A percentile compares a stretch with the other conserved stretches of the same genome.
Conservation (phyloP, 2,888 invertebrate genomes). For the Biston betularia region DNA sequence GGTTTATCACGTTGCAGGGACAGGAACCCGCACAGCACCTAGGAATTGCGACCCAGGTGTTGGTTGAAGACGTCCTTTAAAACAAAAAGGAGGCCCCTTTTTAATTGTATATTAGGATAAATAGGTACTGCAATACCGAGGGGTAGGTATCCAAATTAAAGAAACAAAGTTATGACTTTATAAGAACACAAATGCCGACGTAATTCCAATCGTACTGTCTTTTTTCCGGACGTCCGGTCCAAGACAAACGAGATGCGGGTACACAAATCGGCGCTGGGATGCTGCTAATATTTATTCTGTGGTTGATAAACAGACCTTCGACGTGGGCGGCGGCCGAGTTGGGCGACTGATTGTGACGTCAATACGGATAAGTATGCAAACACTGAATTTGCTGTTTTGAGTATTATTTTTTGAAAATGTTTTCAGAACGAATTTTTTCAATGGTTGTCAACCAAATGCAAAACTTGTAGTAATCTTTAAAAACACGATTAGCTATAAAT, state of each 20-base stretch:
- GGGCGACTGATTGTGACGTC: slow-evolving; percentile 48
- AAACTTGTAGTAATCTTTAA: too few relatives aligned
- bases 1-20: too few relatives aligned
- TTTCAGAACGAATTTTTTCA: not conserved
- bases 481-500: too few relatives aligned
- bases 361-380: slow-evolving; percentile 44
- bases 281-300: slow-evolving; percentile 10
- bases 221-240: slow-evolving; percentile 28
- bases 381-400: slow-evolving; percentile 33
- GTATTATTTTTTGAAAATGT: slow-evolving; percentile 29
- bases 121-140: not conserved
- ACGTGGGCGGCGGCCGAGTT: slow-evolving; percentile 18
- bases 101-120: too few relatives aligned
- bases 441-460: too few relatives aligned
- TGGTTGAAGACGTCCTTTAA: too few relatives aligned
- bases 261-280: slow-evolving; percentile 56
- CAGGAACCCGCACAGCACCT: too few relatives aligned
- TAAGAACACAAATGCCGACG: slow-evolving; percentile 3
- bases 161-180: not conserved
- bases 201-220: slow-evolving; percentile 6
- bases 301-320: slow-evolving; percentile 50
- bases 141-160: not conserved
- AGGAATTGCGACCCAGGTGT: too few relatives aligned
- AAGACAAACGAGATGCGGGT: slow-evolving; percentile 53
- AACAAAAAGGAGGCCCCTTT: too few relatives aligned